phyloP scores from a whole-genome alignment of 2,113 vertebrate species.

The Rhinolophus ferrumequinum region DNA sequence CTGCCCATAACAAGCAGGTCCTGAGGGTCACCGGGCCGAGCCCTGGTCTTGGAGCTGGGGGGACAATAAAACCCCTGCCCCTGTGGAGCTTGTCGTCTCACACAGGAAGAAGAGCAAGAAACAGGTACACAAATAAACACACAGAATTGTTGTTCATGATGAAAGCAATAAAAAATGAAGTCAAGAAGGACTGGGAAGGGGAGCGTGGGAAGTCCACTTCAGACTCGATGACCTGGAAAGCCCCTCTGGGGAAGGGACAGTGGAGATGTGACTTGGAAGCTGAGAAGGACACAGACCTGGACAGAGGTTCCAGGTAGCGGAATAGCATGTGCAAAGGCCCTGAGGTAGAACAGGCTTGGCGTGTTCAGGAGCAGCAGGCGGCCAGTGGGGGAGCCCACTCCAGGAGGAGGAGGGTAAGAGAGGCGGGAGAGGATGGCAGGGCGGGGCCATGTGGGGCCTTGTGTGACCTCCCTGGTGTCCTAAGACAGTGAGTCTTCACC shows the following conservation, averaged over 20 bases:
- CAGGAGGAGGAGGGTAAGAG: too few relatives aligned
- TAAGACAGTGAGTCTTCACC: background rate
- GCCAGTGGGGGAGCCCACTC: background rate
- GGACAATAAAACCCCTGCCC: background rate
- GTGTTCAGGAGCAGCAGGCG: background rate
- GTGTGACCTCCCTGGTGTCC: background rate
- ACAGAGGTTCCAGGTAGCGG: background rate
- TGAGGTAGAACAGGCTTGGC: background rate
- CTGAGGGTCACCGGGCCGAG: background rate
- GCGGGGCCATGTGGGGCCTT: rapidly evolving
- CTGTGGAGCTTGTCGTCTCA: rapidly evolving
- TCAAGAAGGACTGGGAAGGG: too few relatives aligned
- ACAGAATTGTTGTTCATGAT: background rate
- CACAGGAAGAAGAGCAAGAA: background rate
- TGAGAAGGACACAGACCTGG: background rate
- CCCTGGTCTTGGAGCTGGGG: background rate
- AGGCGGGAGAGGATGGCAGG: background rate
- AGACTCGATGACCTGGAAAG: background rate
- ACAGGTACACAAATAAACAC: background rate
- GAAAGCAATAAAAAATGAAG: background rate
- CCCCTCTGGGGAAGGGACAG: background rate
- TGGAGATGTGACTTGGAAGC: background rate
- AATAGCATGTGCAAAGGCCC: background rate
- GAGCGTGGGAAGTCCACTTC: background rate
- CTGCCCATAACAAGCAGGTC: background rate